These are phyloP conservation scores for Corythoichthys intestinalis DNA, from an alignment of 2,113 vertebrate genomes.

Conservation along the genomic window DNA sequence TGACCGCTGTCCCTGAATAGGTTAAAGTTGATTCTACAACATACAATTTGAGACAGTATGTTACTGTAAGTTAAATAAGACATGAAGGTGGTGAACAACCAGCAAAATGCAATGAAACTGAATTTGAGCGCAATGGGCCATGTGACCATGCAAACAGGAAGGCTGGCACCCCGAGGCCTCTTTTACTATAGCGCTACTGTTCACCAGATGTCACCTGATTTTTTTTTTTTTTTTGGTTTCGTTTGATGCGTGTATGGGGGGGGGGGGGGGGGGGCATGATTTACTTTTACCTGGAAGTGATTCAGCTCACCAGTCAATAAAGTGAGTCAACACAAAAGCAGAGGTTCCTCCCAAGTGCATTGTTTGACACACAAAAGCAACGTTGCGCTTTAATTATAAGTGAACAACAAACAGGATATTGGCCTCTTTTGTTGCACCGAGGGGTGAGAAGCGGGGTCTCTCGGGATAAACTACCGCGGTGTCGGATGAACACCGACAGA, in stretches of 20 bases:
- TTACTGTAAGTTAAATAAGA: background rate
- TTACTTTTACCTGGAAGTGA: slow-evolving; percentile 21
- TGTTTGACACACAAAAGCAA: slow-evolving; percentile 53
- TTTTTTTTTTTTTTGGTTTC: background rate
- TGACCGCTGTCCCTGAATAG: too few relatives aligned
- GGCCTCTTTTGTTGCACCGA: slow-evolving; percentile 30
- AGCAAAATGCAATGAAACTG: slow-evolving; percentile 18
- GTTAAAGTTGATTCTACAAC: too few relatives aligned
- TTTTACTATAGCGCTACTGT: slow-evolving; percentile 12
- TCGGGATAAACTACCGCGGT: slow-evolving; percentile 12
- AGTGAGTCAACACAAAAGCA: slow-evolving; percentile 24
- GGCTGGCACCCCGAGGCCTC: slow-evolving; percentile 17
- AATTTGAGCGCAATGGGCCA: slow-evolving; percentile 28
- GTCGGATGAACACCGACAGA: slow-evolving; percentile 35
- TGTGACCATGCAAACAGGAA: slow-evolving; percentile 39
- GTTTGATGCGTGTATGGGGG: background rate
- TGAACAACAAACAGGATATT: slow-evolving; percentile 64
- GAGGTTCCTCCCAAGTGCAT: slow-evolving; percentile 28
- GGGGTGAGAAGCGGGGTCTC: background rate
- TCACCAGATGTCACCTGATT: slow-evolving; percentile 17
- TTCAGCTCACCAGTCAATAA: slow-evolving; percentile 39
- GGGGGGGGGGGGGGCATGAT: background rate
- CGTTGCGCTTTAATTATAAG: slow-evolving; percentile 56
- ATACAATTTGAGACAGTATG: too few relatives aligned
- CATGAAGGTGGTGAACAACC: slow-evolving; percentile 15